Percentiles rank a stretch among this genome's conserved stretches.
Evolutionary conservation across 2,888 invertebrate genomes (phyloP).

Genomic region (Lepidocyrtoides sp.): DNA sequence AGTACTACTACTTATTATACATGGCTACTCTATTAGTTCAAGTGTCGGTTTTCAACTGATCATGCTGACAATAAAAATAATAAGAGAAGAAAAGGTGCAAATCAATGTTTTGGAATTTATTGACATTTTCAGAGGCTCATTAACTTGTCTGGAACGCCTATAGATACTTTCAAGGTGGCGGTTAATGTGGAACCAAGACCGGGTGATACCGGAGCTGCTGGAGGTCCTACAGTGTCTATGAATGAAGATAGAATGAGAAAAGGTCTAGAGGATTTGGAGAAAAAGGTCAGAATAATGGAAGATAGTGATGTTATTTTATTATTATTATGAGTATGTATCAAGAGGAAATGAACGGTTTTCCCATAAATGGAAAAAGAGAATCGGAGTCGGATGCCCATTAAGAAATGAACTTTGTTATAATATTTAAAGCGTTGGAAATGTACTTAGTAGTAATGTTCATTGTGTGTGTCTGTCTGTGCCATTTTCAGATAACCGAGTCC

Average conservation of each 20-base stretch:
- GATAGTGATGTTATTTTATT: background rate
- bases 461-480: conserved; percentile 9
- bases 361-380: background rate
- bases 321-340: background rate
- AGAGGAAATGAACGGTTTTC: background rate
- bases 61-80: conserved; percentile 30
- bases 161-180: conserved; percentile 79
- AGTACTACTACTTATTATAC: too few relatives aligned
- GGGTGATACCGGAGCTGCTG: conserved; percentile 73
- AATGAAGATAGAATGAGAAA: conserved; percentile 84
- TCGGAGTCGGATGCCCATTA: background rate
- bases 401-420: conserved; percentile 17
- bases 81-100: conserved; percentile 22
- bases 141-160: conserved; percentile 58
- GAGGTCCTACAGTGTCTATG: conserved; percentile 78
- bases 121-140: conserved; percentile 80
- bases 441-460: background rate
- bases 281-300: conserved; percentile 78
- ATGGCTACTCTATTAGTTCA: background rate
- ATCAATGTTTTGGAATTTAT: conserved; percentile 76
- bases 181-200: conserved; percentile 76
- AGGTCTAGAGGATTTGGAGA: conserved; percentile 84
- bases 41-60: conserved; percentile 13
- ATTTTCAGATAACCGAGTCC: conserved; percentile 78
- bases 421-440: background rate